Evolutionary conservation across 2,797 vertebrate species (phyloP).

Genomic region (Clarias laeviceps): DNA sequence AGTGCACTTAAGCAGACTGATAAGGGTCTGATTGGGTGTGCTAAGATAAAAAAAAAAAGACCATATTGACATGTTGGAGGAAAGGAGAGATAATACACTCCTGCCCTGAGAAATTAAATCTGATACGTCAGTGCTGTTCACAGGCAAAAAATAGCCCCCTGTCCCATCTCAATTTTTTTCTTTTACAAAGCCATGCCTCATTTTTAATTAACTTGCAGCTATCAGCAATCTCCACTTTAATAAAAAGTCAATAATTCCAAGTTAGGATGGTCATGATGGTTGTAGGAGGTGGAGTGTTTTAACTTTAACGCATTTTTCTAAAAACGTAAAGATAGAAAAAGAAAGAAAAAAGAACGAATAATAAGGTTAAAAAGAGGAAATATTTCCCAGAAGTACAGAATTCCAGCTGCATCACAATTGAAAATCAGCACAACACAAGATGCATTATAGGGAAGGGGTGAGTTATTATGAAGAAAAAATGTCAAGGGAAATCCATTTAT

Average conservation of each 20-base stretch:
- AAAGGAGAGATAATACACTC: slow-evolving; percentile 36
- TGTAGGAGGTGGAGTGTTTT: background rate
- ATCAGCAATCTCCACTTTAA: slow-evolving; percentile 50
- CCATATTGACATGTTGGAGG: slow-evolving; percentile 27
- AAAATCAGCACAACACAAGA: background rate
- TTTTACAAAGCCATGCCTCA: slow-evolving; percentile 51
- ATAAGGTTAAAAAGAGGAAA: background rate
- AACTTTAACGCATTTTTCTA: background rate
- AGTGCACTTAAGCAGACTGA: slow-evolving; percentile 39
- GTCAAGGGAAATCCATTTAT: slow-evolving; percentile 9
- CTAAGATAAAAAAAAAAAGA: slow-evolving; percentile 51
- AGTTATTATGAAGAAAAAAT: background rate
- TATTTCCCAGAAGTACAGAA: background rate
- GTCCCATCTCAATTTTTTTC: background rate
- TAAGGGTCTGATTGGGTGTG: slow-evolving; percentile 34
- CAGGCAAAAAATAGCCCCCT: background rate
- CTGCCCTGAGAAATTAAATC: slow-evolving; percentile 51
- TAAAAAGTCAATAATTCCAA: slow-evolving; percentile 46
- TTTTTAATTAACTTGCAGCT: slow-evolving; percentile 59
- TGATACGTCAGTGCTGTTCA: slow-evolving; percentile 40
- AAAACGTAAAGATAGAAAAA: background rate
- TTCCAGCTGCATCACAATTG: background rate
- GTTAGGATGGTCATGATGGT: slow-evolving; percentile 17
- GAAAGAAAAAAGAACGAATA: background rate
- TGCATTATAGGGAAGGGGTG: slow-evolving; percentile 9